Conservation (phyloP, 2,888 invertebrate genomes). For the Merodon equestris region DNA sequence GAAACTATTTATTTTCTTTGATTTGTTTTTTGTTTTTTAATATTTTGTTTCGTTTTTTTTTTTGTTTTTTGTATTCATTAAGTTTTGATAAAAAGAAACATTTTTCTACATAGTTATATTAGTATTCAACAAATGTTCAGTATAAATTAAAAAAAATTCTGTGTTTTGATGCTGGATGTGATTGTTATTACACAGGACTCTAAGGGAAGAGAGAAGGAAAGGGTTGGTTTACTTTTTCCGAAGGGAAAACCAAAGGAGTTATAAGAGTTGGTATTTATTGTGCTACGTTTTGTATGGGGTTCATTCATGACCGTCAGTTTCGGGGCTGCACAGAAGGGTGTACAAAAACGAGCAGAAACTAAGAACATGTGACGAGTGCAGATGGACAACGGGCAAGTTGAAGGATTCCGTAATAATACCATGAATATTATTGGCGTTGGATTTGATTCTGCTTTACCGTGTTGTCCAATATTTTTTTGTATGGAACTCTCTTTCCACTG, state of each 20-base stretch:
- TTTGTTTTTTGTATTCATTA: constrained; percentile 25
- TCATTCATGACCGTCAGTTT: too few relatives aligned
- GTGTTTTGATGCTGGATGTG: constrained; percentile 19
- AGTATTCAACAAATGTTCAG: constrained; percentile 42
- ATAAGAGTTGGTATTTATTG: constrained; percentile 18
- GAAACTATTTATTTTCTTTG: constrained; percentile 35
- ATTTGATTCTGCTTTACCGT: not conserved
- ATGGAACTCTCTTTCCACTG: too few relatives aligned
- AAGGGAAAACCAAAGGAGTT: constrained; percentile 2
- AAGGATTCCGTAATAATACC: constrained; percentile 51
- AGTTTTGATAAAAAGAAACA: constrained; percentile 44
- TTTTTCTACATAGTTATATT: constrained; percentile 49
- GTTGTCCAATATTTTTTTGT: not conserved
- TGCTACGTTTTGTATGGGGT: too few relatives aligned
- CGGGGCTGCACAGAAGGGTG: too few relatives aligned
- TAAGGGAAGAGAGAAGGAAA: constrained; percentile 7
- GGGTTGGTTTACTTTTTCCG: too few relatives aligned
- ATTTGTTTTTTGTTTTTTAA: constrained; percentile 20
- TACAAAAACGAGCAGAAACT: constrained; percentile 12
- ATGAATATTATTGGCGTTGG: constrained; percentile 34
- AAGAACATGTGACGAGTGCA: too few relatives aligned
- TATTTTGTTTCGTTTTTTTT: too few relatives aligned
- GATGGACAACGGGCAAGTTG: too few relatives aligned
- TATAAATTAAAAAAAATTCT: constrained; percentile 37
- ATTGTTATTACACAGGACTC: constrained; percentile 26